phyloP scores from a whole-genome alignment of 2,113 vertebrate species.

The Periophthalmodon schlosseri region DNA sequence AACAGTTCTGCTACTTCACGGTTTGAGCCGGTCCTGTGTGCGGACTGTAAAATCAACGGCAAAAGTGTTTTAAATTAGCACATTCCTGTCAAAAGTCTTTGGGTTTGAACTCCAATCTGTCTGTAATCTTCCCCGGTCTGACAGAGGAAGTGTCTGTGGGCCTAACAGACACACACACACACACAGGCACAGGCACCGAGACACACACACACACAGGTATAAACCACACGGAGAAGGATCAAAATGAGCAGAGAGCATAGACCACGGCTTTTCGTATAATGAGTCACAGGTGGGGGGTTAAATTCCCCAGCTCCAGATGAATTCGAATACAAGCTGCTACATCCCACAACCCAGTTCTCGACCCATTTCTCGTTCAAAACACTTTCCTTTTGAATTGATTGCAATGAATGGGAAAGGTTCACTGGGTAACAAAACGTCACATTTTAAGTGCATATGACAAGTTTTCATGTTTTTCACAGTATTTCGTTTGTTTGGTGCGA shows the following conservation, averaged over 20 bases:
- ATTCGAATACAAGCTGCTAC: constrained; percentile 57
- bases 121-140: constrained; percentile 66
- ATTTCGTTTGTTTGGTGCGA: too few relatives aligned
- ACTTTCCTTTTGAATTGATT: too few relatives aligned
- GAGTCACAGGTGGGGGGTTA: constrained; percentile 71
- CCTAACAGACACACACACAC: not conserved
- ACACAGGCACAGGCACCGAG: not conserved
- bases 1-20: constrained; percentile 18
- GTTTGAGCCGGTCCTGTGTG: constrained; percentile 19
- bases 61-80: constrained; percentile 39
- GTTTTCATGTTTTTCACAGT: too few relatives aligned
- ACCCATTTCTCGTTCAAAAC: constrained; percentile 8
- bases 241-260: constrained; percentile 67
- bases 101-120: constrained; percentile 65
- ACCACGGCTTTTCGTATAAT: constrained; percentile 60
- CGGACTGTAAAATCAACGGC: constrained; percentile 53
- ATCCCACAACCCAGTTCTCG: constrained; percentile 48
- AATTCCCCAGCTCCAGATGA: constrained; percentile 70
- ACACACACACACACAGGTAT: constrained; percentile 29
- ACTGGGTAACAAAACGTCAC: too few relatives aligned
- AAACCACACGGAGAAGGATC: constrained; percentile 67
- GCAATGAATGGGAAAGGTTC: too few relatives aligned
- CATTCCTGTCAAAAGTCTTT: constrained; percentile 45
- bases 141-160: constrained; percentile 54
- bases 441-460: too few relatives aligned